A percentile compares a stretch with the other conserved stretches of the same genome.
These are phyloP conservation scores for Vireo altiloquus DNA, from an alignment of 2,113 vertebrate genomes.

Conservation along the genomic window DNA sequence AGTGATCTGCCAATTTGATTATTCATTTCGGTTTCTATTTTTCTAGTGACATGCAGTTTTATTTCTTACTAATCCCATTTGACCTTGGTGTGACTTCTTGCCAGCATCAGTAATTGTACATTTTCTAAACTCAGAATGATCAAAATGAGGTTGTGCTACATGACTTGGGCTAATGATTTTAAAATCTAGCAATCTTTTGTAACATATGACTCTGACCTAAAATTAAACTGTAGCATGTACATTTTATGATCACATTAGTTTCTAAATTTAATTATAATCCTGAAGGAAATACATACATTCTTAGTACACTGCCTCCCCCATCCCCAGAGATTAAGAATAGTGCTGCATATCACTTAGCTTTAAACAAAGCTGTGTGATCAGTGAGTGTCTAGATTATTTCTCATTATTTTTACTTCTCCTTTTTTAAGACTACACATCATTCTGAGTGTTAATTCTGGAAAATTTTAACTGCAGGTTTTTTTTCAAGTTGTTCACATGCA, in stretches of 20 bases:
- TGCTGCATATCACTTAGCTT: not conserved
- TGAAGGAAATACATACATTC: not conserved
- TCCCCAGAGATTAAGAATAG: not conserved
- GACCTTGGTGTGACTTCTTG: conserved; percentile 14
- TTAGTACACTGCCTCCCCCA: not conserved
- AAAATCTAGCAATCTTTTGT: not conserved
- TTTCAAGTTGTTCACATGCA: not conserved
- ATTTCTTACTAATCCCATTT: conserved; percentile 33
- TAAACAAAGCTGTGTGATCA: not conserved
- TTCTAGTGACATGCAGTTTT: not conserved
- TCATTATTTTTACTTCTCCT: not conserved
- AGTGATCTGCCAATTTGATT: not conserved
- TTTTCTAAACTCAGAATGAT: conserved; percentile 16
- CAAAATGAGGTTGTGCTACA: not conserved
- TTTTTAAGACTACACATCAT: not conserved
- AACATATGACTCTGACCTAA: not conserved
- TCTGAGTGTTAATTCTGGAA: not conserved
- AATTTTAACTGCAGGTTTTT: not conserved
- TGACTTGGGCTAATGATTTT: not conserved
- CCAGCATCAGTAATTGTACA: not conserved
- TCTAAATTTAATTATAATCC: conserved; percentile 17
- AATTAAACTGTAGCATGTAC: not conserved
- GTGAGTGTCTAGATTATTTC: not conserved
- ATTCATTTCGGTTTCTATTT: conserved; percentile 32
- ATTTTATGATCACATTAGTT: not conserved